Base-by-base conservation (phyloP, 2,113 vertebrate species). In the Stegastes partitus region DNA sequence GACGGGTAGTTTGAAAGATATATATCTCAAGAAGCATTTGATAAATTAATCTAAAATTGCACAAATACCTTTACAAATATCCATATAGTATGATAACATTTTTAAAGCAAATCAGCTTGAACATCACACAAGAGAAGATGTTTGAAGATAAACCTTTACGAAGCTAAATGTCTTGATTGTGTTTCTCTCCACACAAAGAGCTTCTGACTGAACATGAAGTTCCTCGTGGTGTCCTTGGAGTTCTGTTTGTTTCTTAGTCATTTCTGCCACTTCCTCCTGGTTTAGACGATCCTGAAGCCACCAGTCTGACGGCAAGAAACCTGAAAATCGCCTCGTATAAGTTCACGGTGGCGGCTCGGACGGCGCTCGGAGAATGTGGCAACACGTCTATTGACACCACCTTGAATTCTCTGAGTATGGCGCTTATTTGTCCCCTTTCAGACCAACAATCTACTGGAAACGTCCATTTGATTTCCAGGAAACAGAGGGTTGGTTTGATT, bases 271-370 rank as follows among this genome's bases (percentile, higher is more conserved):
- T 65, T 9, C 79, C 14, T 79, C 7, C 44, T 73, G 12, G 4
- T 57, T 49, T 8, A 90, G 79, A 18, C 0, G 0, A 86, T 22
- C 68, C 79, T 22, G 26, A 56, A 1, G 77, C 45, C 66, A 81
- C 67, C 50, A 88, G 14, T 11, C 49, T 88, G 57, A 91, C 37
- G 3, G 82, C 67, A 5, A 81, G 1, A 15, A 39, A 82, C 15
- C 85, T 94, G 39, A 5, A 18, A 4, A 11, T 50, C 5, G 1
- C 22, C 1, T 23, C 25, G 4, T 93, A 94, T 71, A 53, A 0
- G 0, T 92, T 94, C 72, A 78, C 2, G 0, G 42, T 94, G 49
- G 72, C 18, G 19, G 92, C 92, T 10, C 55, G 9, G 53, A 94
- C 92, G 11, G 64, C 88, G 1, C 3, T 57, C 10, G 94, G 94